A percentile compares a stretch with the other conserved stretches of the same genome.
phyloP scores from a whole-genome alignment of 2,113 vertebrate genomes.

The Saguinus midas region DNA sequence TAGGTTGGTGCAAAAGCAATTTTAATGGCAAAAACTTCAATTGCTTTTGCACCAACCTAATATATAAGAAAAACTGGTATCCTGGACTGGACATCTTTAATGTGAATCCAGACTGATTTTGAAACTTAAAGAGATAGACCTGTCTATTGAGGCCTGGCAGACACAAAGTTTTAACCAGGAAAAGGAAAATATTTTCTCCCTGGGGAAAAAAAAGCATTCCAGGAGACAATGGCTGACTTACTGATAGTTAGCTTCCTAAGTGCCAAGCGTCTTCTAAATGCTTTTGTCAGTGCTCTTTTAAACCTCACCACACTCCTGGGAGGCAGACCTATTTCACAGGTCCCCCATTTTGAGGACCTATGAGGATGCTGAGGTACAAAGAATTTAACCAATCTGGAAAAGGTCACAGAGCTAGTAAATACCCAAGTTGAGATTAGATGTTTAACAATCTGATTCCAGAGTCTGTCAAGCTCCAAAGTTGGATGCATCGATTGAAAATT shows the following conservation, averaged over 20 bases:
- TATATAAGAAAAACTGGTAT: not conserved
- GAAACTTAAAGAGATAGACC: not conserved
- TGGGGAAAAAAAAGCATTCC: not conserved
- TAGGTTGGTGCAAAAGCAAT: too few species aligned
- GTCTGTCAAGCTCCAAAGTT: not conserved
- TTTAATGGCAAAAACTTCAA: too few species aligned
- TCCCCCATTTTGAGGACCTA: not conserved
- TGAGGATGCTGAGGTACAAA: not conserved
- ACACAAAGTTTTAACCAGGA: not conserved
- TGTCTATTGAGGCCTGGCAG: not conserved
- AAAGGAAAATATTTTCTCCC: not conserved
- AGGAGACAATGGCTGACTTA: not conserved
- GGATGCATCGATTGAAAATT: not conserved
- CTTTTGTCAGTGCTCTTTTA: not conserved
- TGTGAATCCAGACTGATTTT: not conserved
- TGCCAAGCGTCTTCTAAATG: not conserved
- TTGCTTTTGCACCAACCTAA: too few species aligned
- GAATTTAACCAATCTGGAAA: not conserved
- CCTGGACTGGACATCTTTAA: not conserved
- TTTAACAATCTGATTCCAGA: not conserved
- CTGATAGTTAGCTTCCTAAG: not conserved
- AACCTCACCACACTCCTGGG: not conserved
- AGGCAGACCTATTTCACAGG: not conserved
- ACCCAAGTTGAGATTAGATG: too few species aligned
- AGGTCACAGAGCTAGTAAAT: not conserved